Conservation (phyloP, 2,797 vertebrate genomes). For the Huso huso region DNA sequence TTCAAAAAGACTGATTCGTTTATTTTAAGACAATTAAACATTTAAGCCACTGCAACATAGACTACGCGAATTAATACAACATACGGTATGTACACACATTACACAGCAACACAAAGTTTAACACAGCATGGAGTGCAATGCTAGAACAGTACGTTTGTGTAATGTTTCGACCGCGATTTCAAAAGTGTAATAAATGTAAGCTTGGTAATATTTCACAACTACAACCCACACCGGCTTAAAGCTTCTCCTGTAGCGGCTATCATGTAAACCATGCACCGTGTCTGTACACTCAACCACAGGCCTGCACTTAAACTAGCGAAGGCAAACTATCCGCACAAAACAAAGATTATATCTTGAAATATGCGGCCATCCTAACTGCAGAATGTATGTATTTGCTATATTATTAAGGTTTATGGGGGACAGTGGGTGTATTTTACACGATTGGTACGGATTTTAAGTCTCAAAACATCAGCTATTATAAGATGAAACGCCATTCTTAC, state of each 20-base stretch:
- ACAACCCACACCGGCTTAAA: background rate
- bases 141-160: too few relatives aligned
- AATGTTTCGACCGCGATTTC: too few relatives aligned
- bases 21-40: too few relatives aligned
- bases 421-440: slow-evolving; percentile 24
- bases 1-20: too few relatives aligned
- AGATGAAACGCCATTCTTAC: slow-evolving; percentile 55
- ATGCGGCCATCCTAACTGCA: background rate
- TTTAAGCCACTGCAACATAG: too few relatives aligned
- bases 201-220: too few relatives aligned
- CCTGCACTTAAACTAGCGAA: slow-evolving; percentile 23
- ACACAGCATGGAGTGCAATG: too few relatives aligned
- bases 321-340: background rate
- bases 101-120: too few relatives aligned
- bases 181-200: too few relatives aligned
- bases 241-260: background rate
- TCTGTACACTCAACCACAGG: slow-evolving; percentile 30
- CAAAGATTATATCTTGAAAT: background rate
- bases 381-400: background rate
- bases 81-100: too few relatives aligned
- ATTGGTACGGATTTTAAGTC: slow-evolving; percentile 54
- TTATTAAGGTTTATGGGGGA: background rate
- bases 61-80: too few relatives aligned
- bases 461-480: slow-evolving; percentile 16
- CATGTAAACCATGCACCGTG: background rate